These are phyloP conservation scores for Hemibagrus guttatus DNA, from an alignment of 2,797 vertebrate genomes.

Conservation along the genomic window DNA sequence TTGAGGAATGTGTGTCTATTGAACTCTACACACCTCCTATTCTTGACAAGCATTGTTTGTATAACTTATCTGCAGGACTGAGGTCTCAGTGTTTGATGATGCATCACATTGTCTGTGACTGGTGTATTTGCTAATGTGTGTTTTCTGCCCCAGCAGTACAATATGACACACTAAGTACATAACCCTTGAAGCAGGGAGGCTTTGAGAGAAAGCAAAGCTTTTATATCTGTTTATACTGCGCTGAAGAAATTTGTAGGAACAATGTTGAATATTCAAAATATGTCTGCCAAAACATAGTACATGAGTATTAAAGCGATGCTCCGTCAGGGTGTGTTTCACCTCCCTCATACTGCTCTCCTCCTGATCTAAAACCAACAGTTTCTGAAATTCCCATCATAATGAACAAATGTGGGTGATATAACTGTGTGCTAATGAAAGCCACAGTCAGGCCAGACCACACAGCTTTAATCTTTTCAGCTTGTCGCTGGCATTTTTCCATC, in stretches of 20 bases:
- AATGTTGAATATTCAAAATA: conserved; percentile 48
- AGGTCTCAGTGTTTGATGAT: conserved; percentile 43
- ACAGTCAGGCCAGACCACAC: conserved; percentile 18
- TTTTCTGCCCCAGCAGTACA: conserved; percentile 35
- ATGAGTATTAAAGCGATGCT: conserved; percentile 27
- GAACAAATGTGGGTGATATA: conserved; percentile 30
- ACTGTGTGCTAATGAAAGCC: not conserved
- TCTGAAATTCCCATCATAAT: conserved; percentile 48
- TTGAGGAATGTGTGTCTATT: conserved; percentile 53
- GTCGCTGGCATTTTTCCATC: not conserved
- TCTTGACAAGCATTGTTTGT: conserved; percentile 52
- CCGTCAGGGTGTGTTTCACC: conserved; percentile 22
- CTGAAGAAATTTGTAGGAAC: conserved; percentile 18
- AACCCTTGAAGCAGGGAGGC: conserved; percentile 34
- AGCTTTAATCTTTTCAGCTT: not conserved
- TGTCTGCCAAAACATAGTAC: conserved; percentile 35
- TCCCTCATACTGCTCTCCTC: conserved; percentile 55
- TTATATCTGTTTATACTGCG: conserved; percentile 10
- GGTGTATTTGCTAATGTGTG: conserved; percentile 52
- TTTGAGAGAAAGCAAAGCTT: conserved; percentile 34
- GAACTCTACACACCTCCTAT: conserved; percentile 44
- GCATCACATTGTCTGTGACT: conserved; percentile 44
- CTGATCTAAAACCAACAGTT: conserved; percentile 52
- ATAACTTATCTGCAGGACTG: conserved; percentile 56
- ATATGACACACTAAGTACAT: conserved; percentile 38